phyloP scores from a whole-genome alignment of 1,140 invertebrate species.

The Cyclargus thomasi region DNA sequence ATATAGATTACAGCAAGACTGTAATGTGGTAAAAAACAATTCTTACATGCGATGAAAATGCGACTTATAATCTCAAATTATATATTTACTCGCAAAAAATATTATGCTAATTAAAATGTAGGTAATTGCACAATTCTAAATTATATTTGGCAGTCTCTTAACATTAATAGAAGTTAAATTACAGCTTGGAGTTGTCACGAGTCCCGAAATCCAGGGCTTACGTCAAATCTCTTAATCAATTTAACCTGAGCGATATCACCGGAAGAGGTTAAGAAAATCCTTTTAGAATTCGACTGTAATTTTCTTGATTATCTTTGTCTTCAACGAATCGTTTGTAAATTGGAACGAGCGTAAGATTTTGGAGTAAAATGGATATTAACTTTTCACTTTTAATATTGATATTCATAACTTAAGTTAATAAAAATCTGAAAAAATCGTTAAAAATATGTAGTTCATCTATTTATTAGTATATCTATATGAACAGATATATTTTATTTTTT shows the following conservation, averaged over 20 bases:
- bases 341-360: neutral
- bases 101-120: no score
- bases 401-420: no score
- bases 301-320: constrained; percentile 13
- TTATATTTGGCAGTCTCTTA: neutral
- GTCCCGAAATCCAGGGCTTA: neutral
- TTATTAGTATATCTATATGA: no score
- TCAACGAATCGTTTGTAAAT: constrained; percentile 8
- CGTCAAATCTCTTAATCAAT: constrained; percentile 12
- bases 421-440: no score
- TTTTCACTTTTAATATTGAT: neutral
- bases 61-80: no score
- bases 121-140: no score
- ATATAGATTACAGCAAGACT: no score
- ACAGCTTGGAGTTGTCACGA: constrained; percentile 3
- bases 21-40: no score
- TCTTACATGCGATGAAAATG: no score
- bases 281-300: constrained; percentile 7
- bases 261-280: constrained; percentile 9
- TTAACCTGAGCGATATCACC: neutral
- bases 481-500: no score
- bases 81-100: no score
- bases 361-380: neutral
- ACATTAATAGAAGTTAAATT: neutral
- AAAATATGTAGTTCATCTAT: no score